Base-by-base conservation (phyloP, 1,140 invertebrate genomes). In the Musca vetustissima region DNA sequence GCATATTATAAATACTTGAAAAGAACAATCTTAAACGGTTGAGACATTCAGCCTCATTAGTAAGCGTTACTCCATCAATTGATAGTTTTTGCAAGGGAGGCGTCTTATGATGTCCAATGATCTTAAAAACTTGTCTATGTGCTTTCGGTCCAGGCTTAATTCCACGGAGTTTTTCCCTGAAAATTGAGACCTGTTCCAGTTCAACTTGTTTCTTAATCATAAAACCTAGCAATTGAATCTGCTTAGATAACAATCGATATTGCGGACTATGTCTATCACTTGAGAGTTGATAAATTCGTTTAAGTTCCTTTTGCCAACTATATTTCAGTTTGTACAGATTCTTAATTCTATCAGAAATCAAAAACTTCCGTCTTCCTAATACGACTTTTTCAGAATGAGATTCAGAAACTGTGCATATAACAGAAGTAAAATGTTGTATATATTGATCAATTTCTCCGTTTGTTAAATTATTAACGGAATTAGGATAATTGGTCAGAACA, bases 131-230 rank as follows among this genome's bases (percentile, higher is more conserved):
- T 22, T 53, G 19, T 19, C 22, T 53, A 24, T 22, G 22, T 24
- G 52, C 52, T 4, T 22, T 55, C 8, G 52, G 52, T 13, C n/a
- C n/a, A n/a, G n/a, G n/a, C n/a, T n/a, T n/a, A n/a, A n/a, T n/a
- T n/a, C n/a, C n/a, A n/a, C n/a, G n/a, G n/a, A n/a, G n/a, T n/a
- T n/a, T n/a, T n/a, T n/a, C n/a, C n/a, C n/a, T n/a, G n/a, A n/a
- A n/a, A n/a, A n/a, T n/a, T n/a, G n/a, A n/a, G n/a, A n/a, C n/a
- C 52, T 55, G 52, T 24, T 55, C 11, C 8, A 55, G 8, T 25
- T 55, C 52, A 11, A 55, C 52, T 21, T 55, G 2, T 55, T 55
- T 22, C 21, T 22, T 55, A 55, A 55, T 55, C 8, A 55, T 55
- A 14, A 15, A 22, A 9, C 14, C 24, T 14, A 55, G 21, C 8